Conservation (phyloP, 2,113 vertebrate genomes). For the Pongo abelii region DNA sequence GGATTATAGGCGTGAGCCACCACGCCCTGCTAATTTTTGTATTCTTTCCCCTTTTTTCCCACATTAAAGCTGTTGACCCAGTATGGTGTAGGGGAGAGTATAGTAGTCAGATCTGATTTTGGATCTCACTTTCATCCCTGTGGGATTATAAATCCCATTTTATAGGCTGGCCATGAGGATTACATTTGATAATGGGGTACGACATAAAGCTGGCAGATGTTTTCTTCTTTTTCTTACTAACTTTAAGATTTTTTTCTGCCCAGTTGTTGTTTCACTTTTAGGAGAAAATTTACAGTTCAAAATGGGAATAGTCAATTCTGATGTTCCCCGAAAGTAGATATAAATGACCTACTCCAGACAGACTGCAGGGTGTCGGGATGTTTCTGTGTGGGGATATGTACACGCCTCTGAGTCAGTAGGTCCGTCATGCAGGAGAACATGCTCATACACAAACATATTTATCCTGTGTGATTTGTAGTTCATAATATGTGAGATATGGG, state of each 20-base stretch:
- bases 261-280: conserved; percentile 8
- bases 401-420: not conserved
- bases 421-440: accelerated
- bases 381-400: no score
- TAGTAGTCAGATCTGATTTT: not conserved
- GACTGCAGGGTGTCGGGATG: not conserved
- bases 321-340: not conserved
- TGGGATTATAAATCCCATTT: not conserved
- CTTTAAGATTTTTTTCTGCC: not conserved
- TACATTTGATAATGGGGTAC: not conserved
- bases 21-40: no score
- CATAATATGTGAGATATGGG: not conserved
- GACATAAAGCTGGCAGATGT: not conserved
- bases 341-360: not conserved
- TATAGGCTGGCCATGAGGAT: not conserved
- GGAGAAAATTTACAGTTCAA: not conserved
- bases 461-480: not conserved
- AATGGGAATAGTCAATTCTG: not conserved
- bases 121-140: not conserved
- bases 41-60: no score
- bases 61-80: not conserved
- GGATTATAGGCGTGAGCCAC: no score
- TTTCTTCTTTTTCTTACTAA: not conserved
- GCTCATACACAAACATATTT: accelerated
- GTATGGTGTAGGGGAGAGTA: no score